Percentiles rank a stretch among this genome's conserved stretches.
These are phyloP conservation scores for Oscheius sp. DNA, from an alignment of 2,888 invertebrate species.

Conservation along the genomic window DNA sequence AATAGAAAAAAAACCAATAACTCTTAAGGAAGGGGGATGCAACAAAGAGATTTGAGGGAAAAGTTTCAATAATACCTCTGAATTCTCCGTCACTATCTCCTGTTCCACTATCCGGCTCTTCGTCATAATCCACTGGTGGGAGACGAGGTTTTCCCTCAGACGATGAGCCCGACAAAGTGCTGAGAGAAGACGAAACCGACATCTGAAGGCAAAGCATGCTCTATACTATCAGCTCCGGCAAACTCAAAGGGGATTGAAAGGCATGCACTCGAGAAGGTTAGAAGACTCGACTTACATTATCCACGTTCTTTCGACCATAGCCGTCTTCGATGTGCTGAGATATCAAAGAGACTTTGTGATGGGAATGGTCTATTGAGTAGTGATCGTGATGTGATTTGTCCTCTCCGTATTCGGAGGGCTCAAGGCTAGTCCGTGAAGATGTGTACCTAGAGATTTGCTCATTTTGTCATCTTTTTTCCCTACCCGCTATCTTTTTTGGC, in stretches of 20 bases:
- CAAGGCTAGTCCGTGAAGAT: conserved; percentile 69
- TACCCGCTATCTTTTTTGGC: conserved; percentile 69
- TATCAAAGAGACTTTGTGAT: conserved; percentile 64
- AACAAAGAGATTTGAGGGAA: background rate
- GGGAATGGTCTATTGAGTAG: conserved; percentile 43
- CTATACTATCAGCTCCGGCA: conserved; percentile 5
- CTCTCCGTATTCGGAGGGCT: conserved; percentile 69
- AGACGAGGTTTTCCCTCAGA: conserved; percentile 34
- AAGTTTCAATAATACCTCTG: conserved; percentile 33
- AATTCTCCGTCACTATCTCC: conserved; percentile 64
- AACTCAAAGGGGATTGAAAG: conserved; percentile 5
- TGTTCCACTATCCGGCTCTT: conserved; percentile 66
- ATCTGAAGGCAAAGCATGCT: conserved; percentile 54
- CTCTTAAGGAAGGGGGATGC: conserved; percentile 8
- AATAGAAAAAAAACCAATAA: too few species aligned
- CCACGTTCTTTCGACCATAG: conserved; percentile 51
- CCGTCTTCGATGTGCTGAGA: conserved; percentile 69
- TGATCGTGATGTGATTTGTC: conserved; percentile 40
- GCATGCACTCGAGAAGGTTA: conserved; percentile 7
- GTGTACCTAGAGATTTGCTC: conserved; percentile 68
- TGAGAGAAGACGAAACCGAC: conserved; percentile 57
- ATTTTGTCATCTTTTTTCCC: background rate
- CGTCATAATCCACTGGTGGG: conserved; percentile 66
- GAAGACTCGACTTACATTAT: conserved; percentile 45
- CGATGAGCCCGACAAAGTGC: conserved; percentile 34